phyloP scores from a whole-genome alignment of 2,113 vertebrate genomes.

The Cololabis saira region DNA sequence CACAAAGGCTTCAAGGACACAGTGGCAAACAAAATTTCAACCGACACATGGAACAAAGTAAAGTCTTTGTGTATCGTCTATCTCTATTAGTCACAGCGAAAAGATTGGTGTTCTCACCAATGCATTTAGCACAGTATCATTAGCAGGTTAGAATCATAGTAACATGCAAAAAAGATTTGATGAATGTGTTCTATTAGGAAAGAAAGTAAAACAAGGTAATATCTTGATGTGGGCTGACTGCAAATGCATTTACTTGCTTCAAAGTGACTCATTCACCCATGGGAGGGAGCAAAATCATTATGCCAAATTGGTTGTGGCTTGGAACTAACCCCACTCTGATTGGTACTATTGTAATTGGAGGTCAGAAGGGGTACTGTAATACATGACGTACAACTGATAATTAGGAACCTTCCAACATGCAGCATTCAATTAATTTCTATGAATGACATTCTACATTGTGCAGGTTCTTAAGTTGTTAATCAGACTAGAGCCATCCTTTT shows the following conservation, averaged over 20 bases:
- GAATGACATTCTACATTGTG: constrained; percentile 49
- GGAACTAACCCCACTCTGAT: constrained; percentile 75
- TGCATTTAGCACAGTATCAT: constrained; percentile 34
- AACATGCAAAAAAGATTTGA: constrained; percentile 60
- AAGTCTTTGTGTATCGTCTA: constrained; percentile 3
- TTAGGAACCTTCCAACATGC: constrained; percentile 64
- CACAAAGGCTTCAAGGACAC: constrained; percentile 13
- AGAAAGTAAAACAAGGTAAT: constrained; percentile 55
- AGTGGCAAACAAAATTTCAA: not conserved
- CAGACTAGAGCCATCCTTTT: constrained; percentile 37
- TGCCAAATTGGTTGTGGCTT: constrained; percentile 69
- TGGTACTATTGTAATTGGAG: constrained; percentile 75
- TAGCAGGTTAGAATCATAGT: constrained; percentile 34
- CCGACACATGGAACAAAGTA: not conserved
- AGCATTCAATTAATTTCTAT: constrained; percentile 64
- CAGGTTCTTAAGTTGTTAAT: constrained; percentile 65
- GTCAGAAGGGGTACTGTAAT: constrained; percentile 64
- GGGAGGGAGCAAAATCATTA: constrained; percentile 67
- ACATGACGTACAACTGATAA: constrained; percentile 76
- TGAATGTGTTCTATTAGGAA: constrained; percentile 60
- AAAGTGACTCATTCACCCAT: constrained; percentile 55
- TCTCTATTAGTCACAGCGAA: constrained; percentile 41
- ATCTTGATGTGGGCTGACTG: constrained; percentile 48
- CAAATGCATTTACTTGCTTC: constrained; percentile 51
- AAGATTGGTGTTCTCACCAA: constrained; percentile 2